Evolutionary conservation across 2,888 invertebrate species (phyloP).

Genomic region (Pseudococcus viburni): DNA sequence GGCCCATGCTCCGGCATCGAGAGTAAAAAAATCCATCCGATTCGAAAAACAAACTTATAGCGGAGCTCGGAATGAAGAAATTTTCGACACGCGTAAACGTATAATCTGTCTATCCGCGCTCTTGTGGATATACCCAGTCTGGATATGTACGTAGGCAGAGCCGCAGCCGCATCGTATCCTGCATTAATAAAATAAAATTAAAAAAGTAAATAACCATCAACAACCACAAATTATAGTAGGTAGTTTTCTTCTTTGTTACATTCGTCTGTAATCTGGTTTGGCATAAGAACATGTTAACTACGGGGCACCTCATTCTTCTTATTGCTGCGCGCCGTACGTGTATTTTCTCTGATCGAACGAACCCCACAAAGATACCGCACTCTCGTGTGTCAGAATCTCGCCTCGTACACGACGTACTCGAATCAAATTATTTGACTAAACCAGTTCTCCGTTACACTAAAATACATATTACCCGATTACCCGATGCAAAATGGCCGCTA

Average conservation of each 20-base stretch:
- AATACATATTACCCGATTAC: background rate
- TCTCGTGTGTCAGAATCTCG: slow-evolving; percentile 41
- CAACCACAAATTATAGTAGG: slow-evolving; percentile 44
- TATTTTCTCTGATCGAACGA: slow-evolving; percentile 37
- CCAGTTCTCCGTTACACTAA: slow-evolving; percentile 31
- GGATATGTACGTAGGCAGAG: background rate
- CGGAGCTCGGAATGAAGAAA: too few relatives aligned
- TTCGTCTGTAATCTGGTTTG: slow-evolving; percentile 41
- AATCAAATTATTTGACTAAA: slow-evolving; percentile 55
- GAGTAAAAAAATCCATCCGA: background rate
- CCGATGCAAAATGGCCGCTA: slow-evolving; percentile 33
- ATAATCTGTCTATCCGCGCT: too few relatives aligned
- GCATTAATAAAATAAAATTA: background rate
- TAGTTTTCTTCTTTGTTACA: slow-evolving; percentile 35
- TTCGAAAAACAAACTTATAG: background rate
- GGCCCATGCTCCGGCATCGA: background rate
- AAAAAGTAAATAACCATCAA: background rate
- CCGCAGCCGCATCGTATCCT: background rate
- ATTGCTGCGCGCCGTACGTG: background rate
- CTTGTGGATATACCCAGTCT: too few relatives aligned
- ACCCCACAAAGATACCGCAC: background rate
- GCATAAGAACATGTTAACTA: slow-evolving; percentile 36
- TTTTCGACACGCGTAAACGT: too few relatives aligned
- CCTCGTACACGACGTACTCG: slow-evolving; percentile 17
- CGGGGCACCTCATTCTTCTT: background rate